These are phyloP conservation scores for Thecocarcelia acutangulata DNA, from an alignment of 2,888 invertebrate genomes.

Conservation along the genomic window DNA sequence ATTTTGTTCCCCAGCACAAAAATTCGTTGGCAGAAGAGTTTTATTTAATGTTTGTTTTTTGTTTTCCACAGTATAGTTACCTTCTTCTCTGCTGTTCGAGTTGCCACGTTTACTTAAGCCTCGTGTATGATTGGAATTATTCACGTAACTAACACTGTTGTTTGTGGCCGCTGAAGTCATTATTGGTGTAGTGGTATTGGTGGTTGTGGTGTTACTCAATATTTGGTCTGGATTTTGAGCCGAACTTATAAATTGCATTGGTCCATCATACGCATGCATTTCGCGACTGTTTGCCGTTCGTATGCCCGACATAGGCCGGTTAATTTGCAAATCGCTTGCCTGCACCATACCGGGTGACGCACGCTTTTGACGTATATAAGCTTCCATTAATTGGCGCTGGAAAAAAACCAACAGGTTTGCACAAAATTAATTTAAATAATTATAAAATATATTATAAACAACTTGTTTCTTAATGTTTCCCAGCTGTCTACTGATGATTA, in stretches of 20 bases:
- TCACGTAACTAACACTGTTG: conserved; percentile 44
- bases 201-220: conserved; percentile 77
- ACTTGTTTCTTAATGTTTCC: too few species aligned
- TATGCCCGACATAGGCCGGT: conserved; percentile 88
- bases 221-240: conserved; percentile 91
- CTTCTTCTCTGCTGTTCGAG: conserved; percentile 42
- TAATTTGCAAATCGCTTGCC: conserved; percentile 90
- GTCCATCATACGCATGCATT: conserved; percentile 87
- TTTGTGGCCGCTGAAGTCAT: conserved; percentile 43
- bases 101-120: conserved; percentile 43
- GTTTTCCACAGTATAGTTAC: conserved; percentile 23
- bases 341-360: conserved; percentile 93
- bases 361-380: conserved; percentile 93
- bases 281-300: conserved; percentile 83
- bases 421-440: not conserved
- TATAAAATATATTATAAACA: too few species aligned
- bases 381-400: conserved; percentile 93
- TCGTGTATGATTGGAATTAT: conserved; percentile 53
- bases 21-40: too few species aligned
- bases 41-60: too few species aligned
- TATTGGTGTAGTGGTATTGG: conserved; percentile 72
- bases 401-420: conserved; percentile 11
- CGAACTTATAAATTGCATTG: conserved; percentile 92
- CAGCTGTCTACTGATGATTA: too few species aligned
- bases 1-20: too few species aligned